Evolutionary conservation across 2,888 invertebrate species (phyloP), one percentile per base, ranked within the genome.

Genomic region (Alitta virens): DNA sequence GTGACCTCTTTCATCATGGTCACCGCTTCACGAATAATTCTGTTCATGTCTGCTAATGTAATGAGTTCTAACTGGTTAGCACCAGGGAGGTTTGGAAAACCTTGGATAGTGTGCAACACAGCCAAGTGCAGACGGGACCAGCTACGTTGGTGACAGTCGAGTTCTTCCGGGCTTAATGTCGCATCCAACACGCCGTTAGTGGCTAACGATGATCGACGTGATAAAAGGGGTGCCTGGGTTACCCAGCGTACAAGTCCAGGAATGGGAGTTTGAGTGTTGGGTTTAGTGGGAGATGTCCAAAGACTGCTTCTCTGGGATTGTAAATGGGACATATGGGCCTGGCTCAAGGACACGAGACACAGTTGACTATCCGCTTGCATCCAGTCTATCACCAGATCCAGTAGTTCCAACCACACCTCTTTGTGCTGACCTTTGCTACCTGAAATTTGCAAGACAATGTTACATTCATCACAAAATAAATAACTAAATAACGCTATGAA

Each of bases 11-110:
- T 23, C 23, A 64, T 40, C 2, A 58, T 23, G 14, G 38, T 40
- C 14, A 57, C 33, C 21, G 63, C 60, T 14, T 58, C 64, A 23
- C 52, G 50, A 12, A 67, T 60, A n/a, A 66, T 60, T 27, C 57
- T 27, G n/a, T 52, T 58, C 67, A 69, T 68, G 62, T 68, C 72
- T n/a, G 70, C 68, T 56, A 71, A 68, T 2, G 70, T 70, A 55
- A 75, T 56, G 18, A 68, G 53, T 51, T 68, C 68, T 14, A 68
- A 58, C 58, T 66, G 68, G 24, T 52, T 52, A 7, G 68, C 66
- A 3, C 64, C 62, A n/a, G 64, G 64, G 16, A 68, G 18, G 1
- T 61, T 42, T 9, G 65, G 67, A 27, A 68, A 65, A 23, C 46
- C 46, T 3, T 56, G 23, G n/a, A 67, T 27, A 16, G 65, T 67